A percentile compares a stretch with the other conserved stretches of the same genome.
Evolutionary conservation across 2,113 vertebrate species (phyloP).

Genomic region (Chunga burmeisteri): DNA sequence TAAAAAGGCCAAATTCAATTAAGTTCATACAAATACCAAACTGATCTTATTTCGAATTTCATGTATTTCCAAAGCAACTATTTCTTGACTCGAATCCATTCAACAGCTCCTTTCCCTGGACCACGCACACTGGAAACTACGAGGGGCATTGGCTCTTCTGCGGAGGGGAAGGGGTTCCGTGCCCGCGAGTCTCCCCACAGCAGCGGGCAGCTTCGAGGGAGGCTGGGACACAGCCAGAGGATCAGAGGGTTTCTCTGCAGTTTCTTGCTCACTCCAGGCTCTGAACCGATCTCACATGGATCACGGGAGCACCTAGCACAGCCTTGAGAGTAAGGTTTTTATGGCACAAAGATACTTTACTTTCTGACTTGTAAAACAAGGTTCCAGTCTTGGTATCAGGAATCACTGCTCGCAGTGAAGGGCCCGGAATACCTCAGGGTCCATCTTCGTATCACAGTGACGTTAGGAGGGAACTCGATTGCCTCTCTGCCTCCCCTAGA

Average conservation of each 20-base stretch:
- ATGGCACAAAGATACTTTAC: conserved; percentile 26
- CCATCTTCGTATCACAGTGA: fast-evolving
- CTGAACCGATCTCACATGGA: background rate
- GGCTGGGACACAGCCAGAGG: background rate
- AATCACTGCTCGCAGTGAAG: background rate
- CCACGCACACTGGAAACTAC: fast-evolving
- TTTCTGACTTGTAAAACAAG: background rate
- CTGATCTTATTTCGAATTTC: background rate
- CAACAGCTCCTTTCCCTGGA: background rate
- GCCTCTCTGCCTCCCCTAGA: background rate
- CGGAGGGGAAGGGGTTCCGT: background rate
- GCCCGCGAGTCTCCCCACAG: background rate
- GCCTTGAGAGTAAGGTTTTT: background rate
- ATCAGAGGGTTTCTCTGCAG: background rate
- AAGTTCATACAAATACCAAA: conserved; percentile 22
- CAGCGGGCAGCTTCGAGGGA: background rate
- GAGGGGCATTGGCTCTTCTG: background rate
- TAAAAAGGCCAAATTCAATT: conserved; percentile 7
- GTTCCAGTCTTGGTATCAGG: background rate
- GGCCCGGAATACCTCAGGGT: background rate
- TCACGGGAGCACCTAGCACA: background rate
- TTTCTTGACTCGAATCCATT: background rate
- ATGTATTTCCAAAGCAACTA: background rate
- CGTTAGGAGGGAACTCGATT: background rate
- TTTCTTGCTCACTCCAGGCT: background rate